phyloP scores from a whole-genome alignment of 2,113 vertebrate genomes.

The Dolichallabes microphthalmus region DNA sequence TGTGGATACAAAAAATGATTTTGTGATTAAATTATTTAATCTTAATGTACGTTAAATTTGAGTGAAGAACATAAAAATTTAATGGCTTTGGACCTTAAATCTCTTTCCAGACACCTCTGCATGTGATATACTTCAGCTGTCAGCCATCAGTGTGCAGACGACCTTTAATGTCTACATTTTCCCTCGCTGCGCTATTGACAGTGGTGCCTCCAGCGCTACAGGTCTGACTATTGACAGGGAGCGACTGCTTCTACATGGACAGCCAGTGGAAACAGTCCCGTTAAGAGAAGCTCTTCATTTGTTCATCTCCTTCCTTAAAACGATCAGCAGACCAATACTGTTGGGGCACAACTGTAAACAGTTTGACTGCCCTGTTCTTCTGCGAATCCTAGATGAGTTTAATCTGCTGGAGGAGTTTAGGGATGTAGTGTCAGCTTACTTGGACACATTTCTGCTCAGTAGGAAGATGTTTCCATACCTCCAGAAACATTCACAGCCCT shows the following conservation, averaged over 20 bases:
- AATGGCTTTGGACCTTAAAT: background rate
- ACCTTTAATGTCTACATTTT: conserved; percentile 62
- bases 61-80: no score
- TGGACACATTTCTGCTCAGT: conserved; percentile 65
- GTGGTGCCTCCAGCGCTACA: conserved; percentile 52
- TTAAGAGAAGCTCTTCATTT: conserved; percentile 47
- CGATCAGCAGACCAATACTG: conserved; percentile 57
- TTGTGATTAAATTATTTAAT: background rate
- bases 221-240: conserved; percentile 45
- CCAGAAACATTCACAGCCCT: conserved; percentile 48
- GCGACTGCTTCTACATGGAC: background rate
- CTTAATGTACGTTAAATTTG: background rate
- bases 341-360: conserved; percentile 61
- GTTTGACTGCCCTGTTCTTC: conserved; percentile 65
- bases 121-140: conserved; percentile 69
- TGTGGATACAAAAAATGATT: background rate
- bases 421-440: conserved; percentile 47
- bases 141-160: conserved; percentile 55
- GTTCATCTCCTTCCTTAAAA: conserved; percentile 64
- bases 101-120: conserved; percentile 43
- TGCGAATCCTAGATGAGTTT: conserved; percentile 50
- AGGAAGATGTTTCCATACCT: conserved; percentile 11
- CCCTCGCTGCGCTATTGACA: conserved; percentile 41
- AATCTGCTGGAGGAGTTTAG: conserved; percentile 51
- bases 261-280: conserved; percentile 31